Evolutionary conservation across 2,797 vertebrate species (phyloP).

Genomic region (Ambastaia sidthimunki): DNA sequence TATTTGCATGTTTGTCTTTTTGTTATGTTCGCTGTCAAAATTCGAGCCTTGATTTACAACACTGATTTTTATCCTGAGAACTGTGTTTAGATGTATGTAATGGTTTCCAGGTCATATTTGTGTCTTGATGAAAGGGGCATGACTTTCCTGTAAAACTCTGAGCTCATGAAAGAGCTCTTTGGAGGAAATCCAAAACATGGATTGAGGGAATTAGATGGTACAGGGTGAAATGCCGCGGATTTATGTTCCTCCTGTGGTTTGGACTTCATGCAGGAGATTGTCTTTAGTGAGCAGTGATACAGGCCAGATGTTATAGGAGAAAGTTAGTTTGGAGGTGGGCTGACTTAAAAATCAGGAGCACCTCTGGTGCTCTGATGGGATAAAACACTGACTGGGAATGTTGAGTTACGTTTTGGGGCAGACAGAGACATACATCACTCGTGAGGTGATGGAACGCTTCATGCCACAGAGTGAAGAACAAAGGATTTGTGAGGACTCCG

Average conservation of each 20-base stretch:
- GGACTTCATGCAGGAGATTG: constrained; percentile 48
- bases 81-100: constrained; percentile 40
- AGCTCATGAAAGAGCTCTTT: constrained; percentile 36
- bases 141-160: constrained; percentile 31
- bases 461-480: constrained; percentile 46
- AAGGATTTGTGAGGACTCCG: constrained; percentile 6
- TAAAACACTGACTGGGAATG: constrained; percentile 45
- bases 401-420: constrained; percentile 11
- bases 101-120: constrained; percentile 42
- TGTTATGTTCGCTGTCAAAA: too few relatives aligned
- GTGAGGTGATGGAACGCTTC: constrained; percentile 53
- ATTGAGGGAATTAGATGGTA: constrained; percentile 56
- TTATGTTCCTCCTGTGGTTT: constrained; percentile 61
- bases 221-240: constrained; percentile 54
- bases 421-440: constrained; percentile 58
- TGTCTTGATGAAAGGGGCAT: constrained; percentile 41
- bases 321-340: constrained; percentile 46
- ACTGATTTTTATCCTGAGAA: constrained; percentile 24
- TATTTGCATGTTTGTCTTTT: not conserved
- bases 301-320: constrained; percentile 70
- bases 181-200: constrained; percentile 49
- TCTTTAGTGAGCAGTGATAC: constrained; percentile 69
- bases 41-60: constrained; percentile 27
- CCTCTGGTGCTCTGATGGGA: constrained; percentile 23
- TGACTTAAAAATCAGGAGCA: not conserved